A percentile compares a stretch with the other conserved stretches of the same genome.
Conservation (phyloP, 2,797 vertebrate genomes). For the Poeciliopsis paucimaculata region DNA sequence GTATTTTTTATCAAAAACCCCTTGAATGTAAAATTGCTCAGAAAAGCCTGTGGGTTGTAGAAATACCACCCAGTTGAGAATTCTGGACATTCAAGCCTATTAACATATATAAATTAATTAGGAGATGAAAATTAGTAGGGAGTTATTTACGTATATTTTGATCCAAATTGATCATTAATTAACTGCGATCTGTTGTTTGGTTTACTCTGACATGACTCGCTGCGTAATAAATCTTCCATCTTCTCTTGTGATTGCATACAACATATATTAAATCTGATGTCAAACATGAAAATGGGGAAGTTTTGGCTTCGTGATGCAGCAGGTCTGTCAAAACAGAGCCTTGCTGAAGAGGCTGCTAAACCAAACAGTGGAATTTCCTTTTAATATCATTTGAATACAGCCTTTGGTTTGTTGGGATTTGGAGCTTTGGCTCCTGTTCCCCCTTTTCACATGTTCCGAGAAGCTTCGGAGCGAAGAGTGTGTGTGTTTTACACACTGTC, state of each 20-base stretch:
- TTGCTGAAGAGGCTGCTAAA: constrained; percentile 30
- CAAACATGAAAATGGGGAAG: not conserved
- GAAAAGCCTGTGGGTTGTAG: too few species aligned
- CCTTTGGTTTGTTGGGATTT: constrained; percentile 36
- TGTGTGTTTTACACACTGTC: constrained; percentile 41
- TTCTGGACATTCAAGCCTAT: not conserved
- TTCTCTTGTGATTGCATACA: not conserved
- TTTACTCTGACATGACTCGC: constrained; percentile 3
- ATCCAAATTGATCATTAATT: not conserved
- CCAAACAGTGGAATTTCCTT: constrained; percentile 47
- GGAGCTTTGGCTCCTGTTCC: constrained; percentile 50
- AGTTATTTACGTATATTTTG: not conserved
- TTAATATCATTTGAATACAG: constrained; percentile 42
- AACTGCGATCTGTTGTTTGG: not conserved
- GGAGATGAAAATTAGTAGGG: not conserved
- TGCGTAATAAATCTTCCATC: not conserved
- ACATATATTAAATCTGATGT: not conserved
- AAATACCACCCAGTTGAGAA: not conserved
- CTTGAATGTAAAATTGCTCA: too few species aligned
- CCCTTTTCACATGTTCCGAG: constrained; percentile 56
- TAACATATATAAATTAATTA: not conserved
- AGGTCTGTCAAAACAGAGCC: constrained; percentile 4
- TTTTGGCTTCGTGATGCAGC: not conserved
- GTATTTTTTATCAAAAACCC: too few species aligned
- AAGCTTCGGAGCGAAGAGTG: constrained; percentile 49